Percentiles rank a stretch among this genome's conserved stretches.
phyloP scores from a whole-genome alignment of 1,140 invertebrate species.

The Orussus abietinus region DNA sequence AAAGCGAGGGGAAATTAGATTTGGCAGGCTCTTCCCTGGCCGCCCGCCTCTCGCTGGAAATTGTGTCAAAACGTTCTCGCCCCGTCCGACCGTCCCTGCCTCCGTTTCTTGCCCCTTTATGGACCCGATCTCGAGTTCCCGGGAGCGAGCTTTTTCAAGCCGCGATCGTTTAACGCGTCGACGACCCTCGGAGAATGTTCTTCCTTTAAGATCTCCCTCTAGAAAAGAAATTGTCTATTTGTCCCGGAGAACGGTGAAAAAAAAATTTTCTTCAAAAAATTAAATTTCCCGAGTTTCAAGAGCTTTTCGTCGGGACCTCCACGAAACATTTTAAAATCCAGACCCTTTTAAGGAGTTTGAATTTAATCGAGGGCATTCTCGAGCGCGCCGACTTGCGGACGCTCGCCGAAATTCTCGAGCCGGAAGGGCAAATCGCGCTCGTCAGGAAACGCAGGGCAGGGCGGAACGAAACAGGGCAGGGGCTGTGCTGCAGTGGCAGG shows the following conservation, averaged over 20 bases:
- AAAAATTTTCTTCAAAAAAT: slow-evolving; percentile 7
- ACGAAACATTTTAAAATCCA: no score
- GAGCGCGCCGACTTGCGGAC: no score
- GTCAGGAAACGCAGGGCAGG: no score
- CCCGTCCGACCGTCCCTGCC: slow-evolving; percentile 3
- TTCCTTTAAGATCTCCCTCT: background rate
- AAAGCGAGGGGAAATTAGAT: slow-evolving; percentile 39
- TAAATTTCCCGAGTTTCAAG: no score
- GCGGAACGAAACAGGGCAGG: no score
- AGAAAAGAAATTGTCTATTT: background rate
- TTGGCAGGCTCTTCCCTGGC: slow-evolving; percentile 34
- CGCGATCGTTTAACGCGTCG: background rate
- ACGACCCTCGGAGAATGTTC: background rate
- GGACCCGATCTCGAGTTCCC: background rate
- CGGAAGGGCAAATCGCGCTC: no score
- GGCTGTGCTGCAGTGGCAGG: slow-evolving; percentile 26
- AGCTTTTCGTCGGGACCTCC: no score
- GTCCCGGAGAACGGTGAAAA: background rate
- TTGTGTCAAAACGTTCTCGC: slow-evolving; percentile 29
- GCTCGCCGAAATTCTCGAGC: no score
- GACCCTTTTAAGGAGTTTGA: no score
- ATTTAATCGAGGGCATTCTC: no score
- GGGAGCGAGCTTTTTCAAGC: no score
- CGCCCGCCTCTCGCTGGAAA: slow-evolving; percentile 20
- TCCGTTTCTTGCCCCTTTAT: background rate